Base-by-base conservation (phyloP, 2,888 invertebrate genomes). In the Gnatocerus cornutus region DNA sequence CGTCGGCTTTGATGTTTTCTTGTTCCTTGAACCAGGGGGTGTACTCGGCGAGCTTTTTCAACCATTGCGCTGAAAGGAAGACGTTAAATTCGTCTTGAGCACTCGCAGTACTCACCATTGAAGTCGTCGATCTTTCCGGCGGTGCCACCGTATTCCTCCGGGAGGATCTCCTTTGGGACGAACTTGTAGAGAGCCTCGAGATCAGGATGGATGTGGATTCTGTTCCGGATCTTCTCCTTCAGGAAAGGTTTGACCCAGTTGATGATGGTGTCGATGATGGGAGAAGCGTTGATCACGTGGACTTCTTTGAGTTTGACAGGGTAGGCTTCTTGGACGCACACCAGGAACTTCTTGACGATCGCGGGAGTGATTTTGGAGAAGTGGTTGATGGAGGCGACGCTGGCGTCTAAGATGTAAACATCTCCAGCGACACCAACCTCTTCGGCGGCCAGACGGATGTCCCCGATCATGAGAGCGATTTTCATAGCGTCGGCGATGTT, bases 231-330 rank as follows among this genome's bases (percentile, higher is more conserved):
- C 88, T 95, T 95, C 82, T 95, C 95, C 85, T 94, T 94, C 73
- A 95, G 87, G 86, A 95, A 94, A 0, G 95, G 95, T 82, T 93
- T 94, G 14, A 94, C 93, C 83, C 95, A 94, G 81, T 91, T 93
- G 76, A 94, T 90, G 73, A 95, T 94, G 71, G 93, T 94, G 81
- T 95, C 94, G 30, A 95, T 93, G 37, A 95, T 84, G 0, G 95
- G 93, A 0, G 93, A 93, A 2, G 93, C 91, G 81, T 95, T 95
- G 79, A 95, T 90, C 0, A 95, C 92, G 81, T 95, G 95, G 27
- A 95, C 93, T 85, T 94, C 93, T 84, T 95, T 95, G 78, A 95
- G 87, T 83, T 94, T 95, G 0, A 95, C 95, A 3, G 95, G 95
- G 83, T 95, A 95, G 3, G 94, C 95, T 86, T 95, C 95, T 89